These are phyloP conservation scores for Cyclophora albipunctata DNA, from an alignment of 2,888 invertebrate genomes.

Conservation along the genomic window DNA sequence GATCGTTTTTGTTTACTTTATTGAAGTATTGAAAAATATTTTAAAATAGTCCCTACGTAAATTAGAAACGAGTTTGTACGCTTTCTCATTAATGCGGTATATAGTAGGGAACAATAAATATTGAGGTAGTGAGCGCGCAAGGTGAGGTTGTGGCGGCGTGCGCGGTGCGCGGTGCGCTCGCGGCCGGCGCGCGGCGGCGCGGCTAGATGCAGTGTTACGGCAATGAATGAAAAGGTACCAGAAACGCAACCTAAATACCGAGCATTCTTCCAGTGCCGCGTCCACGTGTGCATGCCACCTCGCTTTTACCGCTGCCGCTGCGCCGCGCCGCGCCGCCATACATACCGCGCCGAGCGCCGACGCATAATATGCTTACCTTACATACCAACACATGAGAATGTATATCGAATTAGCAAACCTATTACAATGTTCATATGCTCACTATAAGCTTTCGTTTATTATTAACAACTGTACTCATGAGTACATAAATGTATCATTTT, in stretches of 20 bases:
- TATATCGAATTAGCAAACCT: constrained; percentile 50
- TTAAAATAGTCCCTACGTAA: constrained; percentile 23
- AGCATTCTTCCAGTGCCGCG: constrained; percentile 58
- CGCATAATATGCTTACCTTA: constrained; percentile 59
- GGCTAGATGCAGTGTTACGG: constrained; percentile 64
- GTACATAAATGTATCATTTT: too few species aligned
- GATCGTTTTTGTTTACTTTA: constrained; percentile 26
- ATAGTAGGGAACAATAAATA: constrained; percentile 40
- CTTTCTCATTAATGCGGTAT: constrained; percentile 44
- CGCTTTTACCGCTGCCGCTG: constrained; percentile 53
- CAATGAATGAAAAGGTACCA: constrained; percentile 73
- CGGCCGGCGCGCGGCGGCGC: constrained; percentile 17
- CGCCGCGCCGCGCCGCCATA: constrained; percentile 44
- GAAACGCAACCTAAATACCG: constrained; percentile 73
- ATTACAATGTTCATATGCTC: constrained; percentile 30
- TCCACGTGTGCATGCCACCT: constrained; percentile 60
- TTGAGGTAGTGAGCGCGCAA: constrained; percentile 21
- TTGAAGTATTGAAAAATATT: constrained; percentile 21
- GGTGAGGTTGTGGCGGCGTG: constrained; percentile 20
- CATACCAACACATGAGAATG: constrained; percentile 51
- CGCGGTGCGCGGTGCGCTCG: constrained; percentile 15
- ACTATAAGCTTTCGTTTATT: constrained; percentile 22
- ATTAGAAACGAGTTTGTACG: constrained; percentile 39
- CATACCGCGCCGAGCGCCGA: constrained; percentile 22
- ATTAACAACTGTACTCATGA: too few species aligned